These are phyloP conservation scores for Gasterosteus nipponicus DNA, from an alignment of 2,113 vertebrate species.

Conservation along the genomic window DNA sequence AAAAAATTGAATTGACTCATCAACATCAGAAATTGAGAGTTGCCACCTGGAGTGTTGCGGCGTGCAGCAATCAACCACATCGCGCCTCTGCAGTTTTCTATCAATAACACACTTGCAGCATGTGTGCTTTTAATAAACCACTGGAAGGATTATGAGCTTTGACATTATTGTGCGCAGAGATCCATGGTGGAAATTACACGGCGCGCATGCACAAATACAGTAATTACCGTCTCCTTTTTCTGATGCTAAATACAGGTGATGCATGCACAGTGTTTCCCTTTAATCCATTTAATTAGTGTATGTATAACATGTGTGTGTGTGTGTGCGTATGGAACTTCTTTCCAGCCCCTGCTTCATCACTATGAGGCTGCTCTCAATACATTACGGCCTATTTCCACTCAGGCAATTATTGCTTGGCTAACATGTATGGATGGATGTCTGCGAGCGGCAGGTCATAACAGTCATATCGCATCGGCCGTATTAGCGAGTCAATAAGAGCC, in stretches of 20 bases:
- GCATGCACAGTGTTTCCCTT: not conserved
- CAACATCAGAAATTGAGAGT: not conserved
- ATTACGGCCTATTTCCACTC: constrained; percentile 55
- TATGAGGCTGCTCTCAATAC: constrained; percentile 46
- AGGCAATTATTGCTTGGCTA: constrained; percentile 66
- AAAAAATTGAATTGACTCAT: not conserved
- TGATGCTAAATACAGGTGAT: constrained; percentile 59
- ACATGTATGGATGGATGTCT: constrained; percentile 69
- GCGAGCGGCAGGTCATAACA: constrained; percentile 76
- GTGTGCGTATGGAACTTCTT: constrained; percentile 4
- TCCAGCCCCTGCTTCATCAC: constrained; percentile 35
- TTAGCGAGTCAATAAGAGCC: constrained; percentile 87
- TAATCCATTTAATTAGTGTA: constrained; percentile 59
- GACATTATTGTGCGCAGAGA: constrained; percentile 21
- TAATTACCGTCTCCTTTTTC: constrained; percentile 50
- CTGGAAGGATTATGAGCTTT: constrained; percentile 47
- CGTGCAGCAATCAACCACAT: not conserved
- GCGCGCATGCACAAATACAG: constrained; percentile 13
- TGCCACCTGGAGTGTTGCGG: not conserved
- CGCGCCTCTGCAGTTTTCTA: not conserved
- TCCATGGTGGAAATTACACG: constrained; percentile 34
- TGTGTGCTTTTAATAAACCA: constrained; percentile 39
- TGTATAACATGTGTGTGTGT: constrained; percentile 39
- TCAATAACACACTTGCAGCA: constrained; percentile 3
- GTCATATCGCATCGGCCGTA: constrained; percentile 87